Evolutionary conservation across 2,797 vertebrate species (phyloP).

Genomic region (Sebastes taczanowskii): DNA sequence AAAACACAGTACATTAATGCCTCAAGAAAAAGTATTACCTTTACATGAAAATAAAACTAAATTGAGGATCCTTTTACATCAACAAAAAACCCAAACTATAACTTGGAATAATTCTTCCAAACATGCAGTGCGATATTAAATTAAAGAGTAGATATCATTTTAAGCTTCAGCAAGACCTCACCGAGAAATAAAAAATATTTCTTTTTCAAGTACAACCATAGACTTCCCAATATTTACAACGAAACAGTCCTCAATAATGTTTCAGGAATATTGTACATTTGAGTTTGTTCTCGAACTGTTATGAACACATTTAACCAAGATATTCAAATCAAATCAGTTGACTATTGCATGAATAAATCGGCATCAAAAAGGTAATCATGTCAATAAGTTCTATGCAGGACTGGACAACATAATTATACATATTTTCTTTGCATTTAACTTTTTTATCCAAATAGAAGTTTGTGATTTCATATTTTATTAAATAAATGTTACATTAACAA

Average conservation of each 20-base stretch:
- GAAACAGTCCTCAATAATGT: conserved; percentile 1
- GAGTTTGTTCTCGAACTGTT: conserved; percentile 4
- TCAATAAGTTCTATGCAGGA: conserved; percentile 5
- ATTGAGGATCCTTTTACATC: conserved; percentile 13
- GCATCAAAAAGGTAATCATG: conserved; percentile 8
- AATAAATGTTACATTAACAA: neutral
- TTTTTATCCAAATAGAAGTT: neutral
- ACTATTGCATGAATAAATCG: conserved; percentile 12
- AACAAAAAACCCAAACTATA: neutral
- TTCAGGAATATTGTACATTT: conserved; percentile 24
- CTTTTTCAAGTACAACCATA: conserved; percentile 4
- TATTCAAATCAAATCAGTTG: conserved; percentile 15
- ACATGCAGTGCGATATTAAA: conserved; percentile 56
- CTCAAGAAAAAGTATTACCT: neutral
- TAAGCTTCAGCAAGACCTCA: conserved; percentile 3
- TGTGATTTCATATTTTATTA: neutral
- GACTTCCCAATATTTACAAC: conserved; percentile 23
- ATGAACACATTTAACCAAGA: conserved; percentile 27
- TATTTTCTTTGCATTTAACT: neutral
- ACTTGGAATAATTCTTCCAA: conserved; percentile 25
- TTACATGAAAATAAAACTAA: neutral
- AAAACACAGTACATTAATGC: conserved; percentile 2
- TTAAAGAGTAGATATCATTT: neutral
- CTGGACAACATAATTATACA: neutral
- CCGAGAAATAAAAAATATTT: neutral